Evolutionary conservation across 2,113 vertebrate genomes (phyloP), one percentile per base, ranked within the genome.

Genomic region (Prietella phreatophila): DNA sequence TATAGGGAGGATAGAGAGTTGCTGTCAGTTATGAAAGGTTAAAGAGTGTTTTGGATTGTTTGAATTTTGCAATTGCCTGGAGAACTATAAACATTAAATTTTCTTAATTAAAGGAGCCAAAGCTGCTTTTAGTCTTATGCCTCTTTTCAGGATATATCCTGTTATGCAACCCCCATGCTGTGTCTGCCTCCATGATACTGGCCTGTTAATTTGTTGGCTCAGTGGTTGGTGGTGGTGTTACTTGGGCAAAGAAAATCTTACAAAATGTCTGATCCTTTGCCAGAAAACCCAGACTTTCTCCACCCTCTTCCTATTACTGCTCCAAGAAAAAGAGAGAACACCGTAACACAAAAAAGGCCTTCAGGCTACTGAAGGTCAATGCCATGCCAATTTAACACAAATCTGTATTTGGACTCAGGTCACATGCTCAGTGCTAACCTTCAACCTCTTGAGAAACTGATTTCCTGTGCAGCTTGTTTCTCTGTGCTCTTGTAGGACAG

Each of bases 401-500:
- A 20, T 90, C 90, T 80, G 87, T 79, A 87, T 86, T 90, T 86
- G 85, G 86, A 88, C 84, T 91, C 89, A 91, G 87, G 69, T 91
- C 86, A 83, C 69, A 86, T 69, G 67, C 58, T 86, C 89, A 89
- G 88, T 88, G 88, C 87, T 89, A 92, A 93, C 91, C 94, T 93
- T 89, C 89, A 91, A 92, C 91, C 93, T 79, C 80, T 50, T 39
- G 79, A 89, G 87, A 89, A 85, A 89, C 90, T 82, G 87, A 92
- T 90, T 91, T 95, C 95, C 93, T 94, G 93, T 94, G 92, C 92
- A 91, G 91, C 92, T 91, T 89, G 33, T 86, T 63, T 71, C 92
- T 92, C 60, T 67, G 80, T 76, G 39, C 53, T 84, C 88, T 84
- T 88, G 82, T 89, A 88, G 81, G 20, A 84, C 91, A 93, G 92